Evolutionary conservation across 2,797 vertebrate species (phyloP).

Genomic region (Sandelia bainsii): DNA sequence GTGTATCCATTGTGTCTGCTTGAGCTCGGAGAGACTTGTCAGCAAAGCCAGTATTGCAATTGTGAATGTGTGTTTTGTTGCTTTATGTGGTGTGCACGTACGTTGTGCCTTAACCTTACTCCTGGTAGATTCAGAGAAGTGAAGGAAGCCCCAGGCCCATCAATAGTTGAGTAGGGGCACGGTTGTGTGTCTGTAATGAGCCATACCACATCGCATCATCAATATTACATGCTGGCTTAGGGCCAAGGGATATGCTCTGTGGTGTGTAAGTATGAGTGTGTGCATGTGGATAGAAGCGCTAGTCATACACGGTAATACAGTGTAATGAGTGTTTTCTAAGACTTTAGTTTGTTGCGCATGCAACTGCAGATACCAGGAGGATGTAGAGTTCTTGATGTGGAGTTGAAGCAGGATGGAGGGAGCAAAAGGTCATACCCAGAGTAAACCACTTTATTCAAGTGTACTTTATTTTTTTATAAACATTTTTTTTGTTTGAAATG

Average conservation of each 20-base stretch:
- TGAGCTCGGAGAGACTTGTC: constrained; percentile 28
- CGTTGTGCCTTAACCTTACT: constrained; percentile 68
- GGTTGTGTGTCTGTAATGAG: constrained; percentile 84
- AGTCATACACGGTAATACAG: constrained; percentile 55
- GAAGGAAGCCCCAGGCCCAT: constrained; percentile 81
- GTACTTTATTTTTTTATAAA: background rate
- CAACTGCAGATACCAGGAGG: background rate
- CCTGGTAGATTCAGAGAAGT: constrained; percentile 68
- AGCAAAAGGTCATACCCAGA: background rate
- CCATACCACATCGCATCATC: constrained; percentile 81
- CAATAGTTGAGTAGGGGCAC: constrained; percentile 84
- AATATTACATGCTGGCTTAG: constrained; percentile 84
- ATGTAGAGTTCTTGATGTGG: background rate
- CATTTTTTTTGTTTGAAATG: background rate
- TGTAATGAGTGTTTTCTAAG: constrained; percentile 54
- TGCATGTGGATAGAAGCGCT: constrained; percentile 41
- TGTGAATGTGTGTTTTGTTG: constrained; percentile 56
- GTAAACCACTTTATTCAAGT: background rate
- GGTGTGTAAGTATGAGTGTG: constrained; percentile 50
- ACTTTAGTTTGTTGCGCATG: constrained; percentile 16
- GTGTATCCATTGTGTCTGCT: constrained; percentile 9
- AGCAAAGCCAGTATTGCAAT: constrained; percentile 29
- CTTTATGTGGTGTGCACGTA: constrained; percentile 49
- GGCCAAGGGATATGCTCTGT: constrained; percentile 66
- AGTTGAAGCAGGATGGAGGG: background rate